A percentile compares a stretch with the other conserved stretches of the same genome.
phyloP scores from a whole-genome alignment of 2,888 invertebrate species.

The Margaritifera margaritifera region DNA sequence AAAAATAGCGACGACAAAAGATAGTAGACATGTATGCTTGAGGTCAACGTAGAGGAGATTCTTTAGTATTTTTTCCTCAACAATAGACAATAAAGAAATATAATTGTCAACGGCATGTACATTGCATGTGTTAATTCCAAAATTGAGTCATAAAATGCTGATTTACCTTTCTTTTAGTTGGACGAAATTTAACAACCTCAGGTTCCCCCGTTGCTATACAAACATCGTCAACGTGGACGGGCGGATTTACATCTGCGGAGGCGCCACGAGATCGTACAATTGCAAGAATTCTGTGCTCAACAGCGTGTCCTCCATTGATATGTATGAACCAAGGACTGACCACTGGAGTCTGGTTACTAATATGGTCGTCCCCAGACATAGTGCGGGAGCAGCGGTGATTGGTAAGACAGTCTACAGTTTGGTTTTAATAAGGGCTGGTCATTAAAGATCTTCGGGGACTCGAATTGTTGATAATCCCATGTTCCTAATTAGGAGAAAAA shows the following conservation, averaged over 20 bases:
- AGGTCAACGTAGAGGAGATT: too few relatives aligned
- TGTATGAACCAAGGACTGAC: constrained; percentile 36
- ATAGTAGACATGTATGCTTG: too few relatives aligned
- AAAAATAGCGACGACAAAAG: too few relatives aligned
- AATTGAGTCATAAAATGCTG: too few relatives aligned
- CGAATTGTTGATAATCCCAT: too few relatives aligned
- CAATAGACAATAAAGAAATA: too few relatives aligned
- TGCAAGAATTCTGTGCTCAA: constrained; percentile 26
- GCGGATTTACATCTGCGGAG: constrained; percentile 53
- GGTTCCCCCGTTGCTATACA: constrained; percentile 48
- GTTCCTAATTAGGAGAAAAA: too few relatives aligned
- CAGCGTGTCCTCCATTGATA: constrained; percentile 45
- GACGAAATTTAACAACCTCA: constrained; percentile 32
- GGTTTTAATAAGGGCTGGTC: too few relatives aligned
- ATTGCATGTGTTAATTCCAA: too few relatives aligned
- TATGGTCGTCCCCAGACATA: constrained; percentile 48
- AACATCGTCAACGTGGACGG: constrained; percentile 40
- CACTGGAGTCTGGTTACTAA: constrained; percentile 46
- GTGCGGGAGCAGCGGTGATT: constrained; percentile 46
- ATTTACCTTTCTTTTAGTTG: constrained; percentile 44
- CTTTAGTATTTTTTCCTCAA: too few relatives aligned
- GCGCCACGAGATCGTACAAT: constrained; percentile 37
- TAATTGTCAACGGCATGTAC: too few relatives aligned
- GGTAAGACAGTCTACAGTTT: constrained; percentile 30
- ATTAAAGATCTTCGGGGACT: too few relatives aligned